A percentile compares a stretch with the other conserved stretches of the same genome.
Conservation (phyloP, 2,888 invertebrate species). For the Kryphioiulus occultus region DNA sequence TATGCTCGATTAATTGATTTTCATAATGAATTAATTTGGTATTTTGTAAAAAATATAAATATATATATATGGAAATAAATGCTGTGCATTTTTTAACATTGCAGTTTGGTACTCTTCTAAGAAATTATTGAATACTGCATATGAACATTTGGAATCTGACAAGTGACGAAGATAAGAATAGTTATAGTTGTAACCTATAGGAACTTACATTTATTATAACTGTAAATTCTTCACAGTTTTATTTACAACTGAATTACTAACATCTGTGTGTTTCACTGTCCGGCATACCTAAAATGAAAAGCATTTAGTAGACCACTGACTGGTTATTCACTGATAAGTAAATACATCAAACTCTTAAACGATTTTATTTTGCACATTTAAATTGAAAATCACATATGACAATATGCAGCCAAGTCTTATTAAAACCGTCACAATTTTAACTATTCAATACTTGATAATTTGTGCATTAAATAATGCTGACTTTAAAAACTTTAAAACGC, state of each 20-base stretch:
- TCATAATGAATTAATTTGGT: neutral
- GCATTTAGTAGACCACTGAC: neutral
- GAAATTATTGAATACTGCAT: no score
- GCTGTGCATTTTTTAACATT: neutral
- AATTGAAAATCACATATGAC: constrained; percentile 6
- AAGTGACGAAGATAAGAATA: neutral
- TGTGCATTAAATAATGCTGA: neutral
- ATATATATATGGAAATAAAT: constrained; percentile 9
- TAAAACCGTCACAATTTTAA: neutral
- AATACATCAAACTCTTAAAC: neutral
- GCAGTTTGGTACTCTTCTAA: neutral
- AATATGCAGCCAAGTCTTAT: neutral
- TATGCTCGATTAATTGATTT: neutral
- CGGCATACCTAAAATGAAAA: neutral
- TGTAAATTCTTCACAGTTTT: neutral
- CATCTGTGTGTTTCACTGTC: neutral
- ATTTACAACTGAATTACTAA: neutral
- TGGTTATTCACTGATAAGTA: neutral
- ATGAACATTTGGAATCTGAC: no score
- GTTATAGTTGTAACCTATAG: neutral
- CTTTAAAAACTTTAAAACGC: neutral
- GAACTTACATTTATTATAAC: neutral
- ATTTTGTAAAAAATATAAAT: neutral
- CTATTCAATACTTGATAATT: neutral
- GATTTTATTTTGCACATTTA: constrained; percentile 7